Percentiles rank a stretch among this genome's conserved stretches.
These are phyloP conservation scores for Sebastes matsubarae DNA, from an alignment of 2,797 vertebrate genomes.

Conservation along the genomic window DNA sequence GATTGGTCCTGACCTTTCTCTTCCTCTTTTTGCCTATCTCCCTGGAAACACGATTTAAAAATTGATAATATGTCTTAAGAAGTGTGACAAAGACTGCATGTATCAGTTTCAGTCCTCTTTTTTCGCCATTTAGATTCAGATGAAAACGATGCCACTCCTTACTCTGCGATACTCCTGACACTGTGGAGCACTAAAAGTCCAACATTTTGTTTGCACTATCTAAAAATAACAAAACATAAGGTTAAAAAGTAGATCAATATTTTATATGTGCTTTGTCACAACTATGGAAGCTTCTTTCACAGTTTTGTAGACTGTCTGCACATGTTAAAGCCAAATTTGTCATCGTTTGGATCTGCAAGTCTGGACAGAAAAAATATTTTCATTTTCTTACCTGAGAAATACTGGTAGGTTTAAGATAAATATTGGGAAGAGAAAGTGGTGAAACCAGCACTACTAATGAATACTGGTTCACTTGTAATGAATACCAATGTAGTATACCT, in stretches of 20 bases:
- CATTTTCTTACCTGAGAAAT: background rate
- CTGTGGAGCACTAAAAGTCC: background rate
- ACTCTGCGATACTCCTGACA: background rate
- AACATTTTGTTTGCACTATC: background rate
- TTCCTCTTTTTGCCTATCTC: background rate
- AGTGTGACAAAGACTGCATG: background rate
- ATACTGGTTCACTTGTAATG: background rate
- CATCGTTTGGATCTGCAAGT: background rate
- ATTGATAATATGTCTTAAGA: background rate
- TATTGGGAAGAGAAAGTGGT: background rate
- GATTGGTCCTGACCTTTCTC: conserved; percentile 1
- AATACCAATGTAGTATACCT: background rate
- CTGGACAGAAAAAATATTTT: background rate
- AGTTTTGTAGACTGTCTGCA: background rate
- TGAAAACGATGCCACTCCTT: background rate
- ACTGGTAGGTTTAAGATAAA: background rate
- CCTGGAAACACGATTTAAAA: conserved; percentile 8
- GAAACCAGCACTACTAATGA: background rate
- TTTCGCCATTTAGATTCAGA: conserved; percentile 1
- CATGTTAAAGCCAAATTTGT: background rate
- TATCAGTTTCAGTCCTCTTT: background rate
- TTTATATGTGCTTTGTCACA: background rate
- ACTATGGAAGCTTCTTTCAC: background rate
- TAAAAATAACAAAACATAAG: background rate
- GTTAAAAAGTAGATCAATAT: background rate